Evolutionary conservation across 1,140 invertebrate genomes (phyloP).

Genomic region (Neodiprion virginianus): DNA sequence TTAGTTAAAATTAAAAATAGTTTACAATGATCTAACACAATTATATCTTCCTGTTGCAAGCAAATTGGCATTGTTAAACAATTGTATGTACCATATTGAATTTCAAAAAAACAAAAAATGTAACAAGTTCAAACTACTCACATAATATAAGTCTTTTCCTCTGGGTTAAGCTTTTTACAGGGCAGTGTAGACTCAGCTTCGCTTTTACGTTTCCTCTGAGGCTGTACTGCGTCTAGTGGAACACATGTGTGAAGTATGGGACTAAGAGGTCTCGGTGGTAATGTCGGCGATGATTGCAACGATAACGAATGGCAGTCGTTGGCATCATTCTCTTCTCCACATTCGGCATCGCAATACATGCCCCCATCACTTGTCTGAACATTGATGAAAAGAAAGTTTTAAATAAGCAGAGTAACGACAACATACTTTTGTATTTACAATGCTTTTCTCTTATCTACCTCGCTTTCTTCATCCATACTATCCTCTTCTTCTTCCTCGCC

Average conservation of each 20-base stretch:
- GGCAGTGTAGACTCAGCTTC: slow-evolving; percentile 54
- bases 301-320: slow-evolving; percentile 39
- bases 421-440: background rate
- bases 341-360: slow-evolving; percentile 48
- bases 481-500: slow-evolving; percentile 45
- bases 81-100: background rate
- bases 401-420: slow-evolving; percentile 3
- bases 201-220: slow-evolving; percentile 56
- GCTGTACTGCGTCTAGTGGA: slow-evolving; percentile 49
- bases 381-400: background rate
- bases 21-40: slow-evolving; percentile 8
- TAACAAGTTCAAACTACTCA: slow-evolving; percentile 25
- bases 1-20: slow-evolving; percentile 6
- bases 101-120: background rate
- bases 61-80: background rate
- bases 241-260: slow-evolving; percentile 49
- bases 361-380: slow-evolving; percentile 50
- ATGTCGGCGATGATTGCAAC: slow-evolving; percentile 34
- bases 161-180: slow-evolving; percentile 54
- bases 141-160: slow-evolving; percentile 46
- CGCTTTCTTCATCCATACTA: slow-evolving; percentile 48
- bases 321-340: slow-evolving; percentile 46
- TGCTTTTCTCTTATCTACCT: slow-evolving; percentile 32
- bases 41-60: slow-evolving; percentile 16
- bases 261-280: slow-evolving; percentile 44